Evolutionary conservation across 2,888 invertebrate genomes (phyloP), one percentile per base, ranked within the genome.

Genomic region (Yponomeuta plumbellus): DNA sequence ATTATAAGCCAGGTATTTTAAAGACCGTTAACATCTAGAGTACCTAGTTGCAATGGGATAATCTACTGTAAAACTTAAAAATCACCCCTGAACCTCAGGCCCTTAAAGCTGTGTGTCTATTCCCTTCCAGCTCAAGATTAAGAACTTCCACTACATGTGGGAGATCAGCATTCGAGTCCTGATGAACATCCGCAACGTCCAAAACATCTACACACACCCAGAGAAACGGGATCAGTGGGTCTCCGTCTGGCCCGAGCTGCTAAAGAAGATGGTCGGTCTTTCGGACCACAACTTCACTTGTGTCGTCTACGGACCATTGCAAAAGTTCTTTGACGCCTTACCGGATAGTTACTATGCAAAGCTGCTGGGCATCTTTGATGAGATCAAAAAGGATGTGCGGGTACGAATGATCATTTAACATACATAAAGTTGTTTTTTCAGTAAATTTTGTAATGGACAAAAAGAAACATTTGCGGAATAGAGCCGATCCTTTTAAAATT

Each of bases 211-310:
- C 78, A 93, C 93, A 26, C 92, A 94, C 69, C 92, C 93, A n/a
- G 92, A 93, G 67, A 91, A 94, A 75, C 91, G 93, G 1, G 91
- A 94, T 74, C 86, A 92, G 68, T 93, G 92, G 76, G 88, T 92
- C 66, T 93, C 93, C 11, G 90, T 94, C 1, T 92, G 93, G 84
- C 89, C 92, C 0, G 94, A 94, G 81, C 83, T 96, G 0, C 76
- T 96, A 0, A 95, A 94, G 75, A 94, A 92, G 73, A 66, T 94
- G 21, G 81, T 93, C 2, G 92, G 94, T n/a, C 75, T 88, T 67
- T 95, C 96, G 0, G 84, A 93, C 10, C 94, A 95, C 74, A 94
- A 93, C n/a, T 86, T 95, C 22, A 92, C 94, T 0, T 93, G 94
- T 34, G 91, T 96, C 0, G 78, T 86, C 1, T 93, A 95, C 65